Evolutionary conservation across 2,797 vertebrate genomes (phyloP), one percentile per base, ranked within the genome.

Genomic region (Saxicola maurus): DNA sequence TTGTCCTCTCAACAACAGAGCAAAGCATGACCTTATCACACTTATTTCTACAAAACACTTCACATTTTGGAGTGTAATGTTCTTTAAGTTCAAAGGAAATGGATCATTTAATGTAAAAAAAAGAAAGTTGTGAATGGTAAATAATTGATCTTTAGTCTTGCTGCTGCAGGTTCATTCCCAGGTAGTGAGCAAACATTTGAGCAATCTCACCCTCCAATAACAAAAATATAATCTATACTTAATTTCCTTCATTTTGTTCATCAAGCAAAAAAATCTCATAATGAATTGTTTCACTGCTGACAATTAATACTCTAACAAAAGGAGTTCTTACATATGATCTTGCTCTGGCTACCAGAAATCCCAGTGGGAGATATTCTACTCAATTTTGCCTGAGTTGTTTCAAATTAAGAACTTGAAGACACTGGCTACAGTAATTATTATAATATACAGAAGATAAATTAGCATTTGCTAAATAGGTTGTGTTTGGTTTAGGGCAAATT

Each of bases 11-110:
- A 83, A 59, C 14, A 65, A 15, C 28, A 90, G 40, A 73, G 28
- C 19, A 59, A 83, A 38, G 40, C 37, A 30, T 11, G n/a, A 76
- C 10, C 30, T 59, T 33, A 15, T 83, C 49, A 62, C 25, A 64
- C 68, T 94, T 92, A 89, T 89, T 90, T 56, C 15, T 81, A 20
- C 33, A 66, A 83, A 90, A 53, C 30, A 24, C 10, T 81, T 86
- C 45, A 81, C 30, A 83, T 69, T 91, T 67, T 78, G 25, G 51
- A 52, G 37, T 51, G 73, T 65, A 75, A 43, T 51, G 16, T 17
- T 23, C 10, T 76, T 72, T 46, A 67, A 80, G 33, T 51, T 76
- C 62, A 69, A 42, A 80, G 49, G 68, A 92, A 92, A 91, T 10
- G 21, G 59, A 53, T 14, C 25, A 56, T 71, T 89, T 57, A 45